Conservation (phyloP, 2,797 vertebrate species). For the Spondyliosoma cantharus region DNA sequence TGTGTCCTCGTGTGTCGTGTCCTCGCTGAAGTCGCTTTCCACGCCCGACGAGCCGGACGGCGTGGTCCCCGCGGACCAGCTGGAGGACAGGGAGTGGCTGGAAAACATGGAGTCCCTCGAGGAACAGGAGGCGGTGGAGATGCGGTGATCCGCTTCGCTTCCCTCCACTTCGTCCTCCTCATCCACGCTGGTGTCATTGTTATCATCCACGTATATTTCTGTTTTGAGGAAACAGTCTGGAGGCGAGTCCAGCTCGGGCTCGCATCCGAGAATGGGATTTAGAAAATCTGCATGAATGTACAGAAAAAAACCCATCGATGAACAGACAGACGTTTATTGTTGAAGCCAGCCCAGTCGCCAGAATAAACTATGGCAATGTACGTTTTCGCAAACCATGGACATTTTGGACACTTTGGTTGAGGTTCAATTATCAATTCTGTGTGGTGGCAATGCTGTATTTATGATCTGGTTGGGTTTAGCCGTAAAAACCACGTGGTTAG, state of each 20-base stretch:
- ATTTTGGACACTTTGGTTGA: too few species aligned
- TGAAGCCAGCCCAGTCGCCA: too few species aligned
- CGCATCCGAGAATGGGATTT: conserved; percentile 84
- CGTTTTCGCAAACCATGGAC: too few species aligned
- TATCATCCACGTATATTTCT: conserved; percentile 71
- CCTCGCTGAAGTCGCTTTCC: conserved; percentile 92
- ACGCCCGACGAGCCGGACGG: conserved; percentile 88
- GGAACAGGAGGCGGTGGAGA: conserved; percentile 80
- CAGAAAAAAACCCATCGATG: neutral
- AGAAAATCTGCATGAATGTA: conserved; percentile 85
- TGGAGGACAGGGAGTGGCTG: conserved; percentile 76
- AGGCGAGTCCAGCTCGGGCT: conserved; percentile 75
- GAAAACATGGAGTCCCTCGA: conserved; percentile 86
- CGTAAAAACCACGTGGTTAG: too few species aligned
- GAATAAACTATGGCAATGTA: too few species aligned
- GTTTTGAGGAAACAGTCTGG: conserved; percentile 59
- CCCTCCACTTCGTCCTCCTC: conserved; percentile 76
- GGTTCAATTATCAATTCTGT: too few species aligned
- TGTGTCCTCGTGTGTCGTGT: conserved; percentile 83
- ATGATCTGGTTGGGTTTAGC: too few species aligned
- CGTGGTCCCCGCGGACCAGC: conserved; percentile 84
- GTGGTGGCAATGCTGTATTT: too few species aligned
- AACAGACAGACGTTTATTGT: neutral
- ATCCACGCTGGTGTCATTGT: conserved; percentile 52
- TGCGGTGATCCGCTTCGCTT: conserved; percentile 60